Evolutionary conservation across 2,888 invertebrate species (phyloP).

Genomic region (Litoditis marina): DNA sequence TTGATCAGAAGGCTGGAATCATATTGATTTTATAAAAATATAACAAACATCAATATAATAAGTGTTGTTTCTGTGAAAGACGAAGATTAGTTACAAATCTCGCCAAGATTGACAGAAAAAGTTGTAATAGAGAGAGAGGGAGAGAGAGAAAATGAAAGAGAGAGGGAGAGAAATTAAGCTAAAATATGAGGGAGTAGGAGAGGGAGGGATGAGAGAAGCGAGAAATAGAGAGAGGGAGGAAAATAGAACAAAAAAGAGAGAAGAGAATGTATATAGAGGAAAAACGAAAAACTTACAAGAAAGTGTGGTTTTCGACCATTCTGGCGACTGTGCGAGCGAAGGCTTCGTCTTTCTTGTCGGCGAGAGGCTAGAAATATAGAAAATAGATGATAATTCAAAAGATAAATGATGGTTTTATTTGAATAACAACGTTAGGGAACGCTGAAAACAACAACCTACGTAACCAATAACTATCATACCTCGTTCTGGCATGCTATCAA

Average conservation of each 20-base stretch:
- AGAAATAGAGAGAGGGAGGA: neutral
- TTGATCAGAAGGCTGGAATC: no score
- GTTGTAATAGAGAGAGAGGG: neutral
- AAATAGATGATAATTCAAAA: no score
- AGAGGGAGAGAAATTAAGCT: neutral
- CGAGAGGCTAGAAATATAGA: neutral
- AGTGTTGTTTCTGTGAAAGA: no score
- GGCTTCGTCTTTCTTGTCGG: neutral
- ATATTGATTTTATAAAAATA: no score
- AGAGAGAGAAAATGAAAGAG: neutral
- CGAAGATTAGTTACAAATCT: no score
- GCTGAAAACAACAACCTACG: no score
- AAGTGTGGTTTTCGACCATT: conserved; percentile 13
- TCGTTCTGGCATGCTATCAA: no score
- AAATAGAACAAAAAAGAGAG: neutral
- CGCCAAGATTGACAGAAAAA: neutral
- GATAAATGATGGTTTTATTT: no score
- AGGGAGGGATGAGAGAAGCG: neutral
- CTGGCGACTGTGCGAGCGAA: conserved; percentile 4
- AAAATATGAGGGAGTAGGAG: neutral
- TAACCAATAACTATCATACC: no score
- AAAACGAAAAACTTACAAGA: neutral
- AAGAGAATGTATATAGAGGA: neutral
- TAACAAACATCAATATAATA: no score
- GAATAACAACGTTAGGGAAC: no score